Evolutionary conservation across 2,113 vertebrate genomes (phyloP).

Genomic region (Halcyon malimbica): DNA sequence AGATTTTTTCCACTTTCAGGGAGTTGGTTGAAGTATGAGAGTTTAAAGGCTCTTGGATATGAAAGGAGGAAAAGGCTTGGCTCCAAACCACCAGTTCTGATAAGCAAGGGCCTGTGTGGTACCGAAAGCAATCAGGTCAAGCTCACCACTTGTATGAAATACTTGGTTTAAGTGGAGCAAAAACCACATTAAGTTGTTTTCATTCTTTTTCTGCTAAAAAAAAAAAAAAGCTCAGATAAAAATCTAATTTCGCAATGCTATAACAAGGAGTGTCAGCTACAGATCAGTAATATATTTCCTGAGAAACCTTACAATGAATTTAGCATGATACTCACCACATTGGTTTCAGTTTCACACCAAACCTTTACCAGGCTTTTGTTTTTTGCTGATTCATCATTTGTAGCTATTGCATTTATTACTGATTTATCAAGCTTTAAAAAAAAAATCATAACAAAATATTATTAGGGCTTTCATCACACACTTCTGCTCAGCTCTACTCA

Average conservation of each 20-base stretch:
- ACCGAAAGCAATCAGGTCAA: not conserved
- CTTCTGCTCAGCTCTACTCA: not conserved
- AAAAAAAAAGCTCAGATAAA: not conserved
- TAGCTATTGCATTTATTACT: conserved; percentile 88
- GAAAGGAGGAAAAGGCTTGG: not conserved
- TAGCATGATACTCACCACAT: conserved; percentile 74
- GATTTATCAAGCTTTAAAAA: conserved; percentile 87
- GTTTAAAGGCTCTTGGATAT: not conserved
- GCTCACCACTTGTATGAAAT: not conserved
- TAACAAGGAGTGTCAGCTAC: not conserved
- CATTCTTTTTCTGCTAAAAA: not conserved
- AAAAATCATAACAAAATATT: not conserved
- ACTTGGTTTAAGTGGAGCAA: not conserved
- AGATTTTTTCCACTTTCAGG: not conserved
- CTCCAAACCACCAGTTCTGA: not conserved
- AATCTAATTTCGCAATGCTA: not conserved
- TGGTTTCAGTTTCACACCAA: conserved; percentile 84
- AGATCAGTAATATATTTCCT: not conserved
- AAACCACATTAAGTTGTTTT: not conserved
- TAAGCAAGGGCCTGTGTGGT: not conserved
- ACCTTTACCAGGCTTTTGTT: conserved; percentile 92
- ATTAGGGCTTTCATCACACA: not conserved
- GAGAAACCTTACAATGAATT: not conserved
- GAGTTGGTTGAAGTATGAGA: not conserved
- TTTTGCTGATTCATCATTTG: conserved; percentile 74